A percentile compares a stretch with the other conserved stretches of the same genome.
These are phyloP conservation scores for Bergia puertoricense DNA, from an alignment of 92 coral and sea anemone genomes.

Conservation along the genomic window DNA sequence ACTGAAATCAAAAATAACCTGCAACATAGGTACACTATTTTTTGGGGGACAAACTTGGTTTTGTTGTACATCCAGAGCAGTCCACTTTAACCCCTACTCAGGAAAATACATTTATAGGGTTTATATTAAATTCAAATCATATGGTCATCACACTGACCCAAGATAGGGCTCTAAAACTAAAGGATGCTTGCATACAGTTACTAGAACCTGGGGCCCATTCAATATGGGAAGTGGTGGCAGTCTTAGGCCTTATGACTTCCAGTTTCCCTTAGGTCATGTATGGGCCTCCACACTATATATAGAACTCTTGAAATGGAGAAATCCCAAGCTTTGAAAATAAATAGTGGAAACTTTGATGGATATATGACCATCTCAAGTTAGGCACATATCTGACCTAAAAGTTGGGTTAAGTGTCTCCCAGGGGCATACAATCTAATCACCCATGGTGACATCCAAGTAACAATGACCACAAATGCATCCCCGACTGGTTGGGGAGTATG, in stretches of 20 bases:
- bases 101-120: not conserved
- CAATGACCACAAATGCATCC: conserved; percentile 60
- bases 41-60: not conserved
- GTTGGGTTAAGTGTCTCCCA: conserved; percentile 48
- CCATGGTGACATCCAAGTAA: conserved; percentile 52
- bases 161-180: too few species aligned
- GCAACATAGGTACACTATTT: too few species aligned
- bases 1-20: too few species aligned
- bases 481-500: conserved; percentile 42
- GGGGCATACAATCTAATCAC: conserved; percentile 48
- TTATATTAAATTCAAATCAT: not conserved
- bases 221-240: conserved; percentile 26
- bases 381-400: not conserved
- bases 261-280: conserved; percentile 60
- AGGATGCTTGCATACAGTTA: not conserved
- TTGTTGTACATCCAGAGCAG: too few species aligned
- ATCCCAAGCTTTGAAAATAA: conserved; percentile 41
- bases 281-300: conserved; percentile 52
- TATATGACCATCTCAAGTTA: not conserved
- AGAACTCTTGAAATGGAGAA: conserved; percentile 46
- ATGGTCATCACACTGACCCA: not conserved
- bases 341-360: conserved; percentile 22
- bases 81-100: too few species aligned
- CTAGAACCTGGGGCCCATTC: not conserved
- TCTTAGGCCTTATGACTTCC: conserved; percentile 51